Evolutionary conservation across 2,113 vertebrate genomes (phyloP).

Genomic region (Tachycineta bicolor): DNA sequence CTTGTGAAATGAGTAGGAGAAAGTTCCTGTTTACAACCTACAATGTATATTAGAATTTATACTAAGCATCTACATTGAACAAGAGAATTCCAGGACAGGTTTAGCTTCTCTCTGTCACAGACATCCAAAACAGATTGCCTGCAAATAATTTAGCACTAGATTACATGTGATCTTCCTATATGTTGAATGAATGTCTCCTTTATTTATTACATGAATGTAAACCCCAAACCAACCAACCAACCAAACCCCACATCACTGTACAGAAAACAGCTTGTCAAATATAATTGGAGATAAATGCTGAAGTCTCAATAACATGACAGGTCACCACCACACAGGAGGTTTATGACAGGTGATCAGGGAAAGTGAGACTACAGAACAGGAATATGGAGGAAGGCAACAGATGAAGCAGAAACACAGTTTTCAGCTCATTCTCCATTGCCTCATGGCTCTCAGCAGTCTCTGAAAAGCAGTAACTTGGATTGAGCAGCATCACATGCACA

Average conservation of each 20-base stretch:
- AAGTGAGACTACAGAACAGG: neutral
- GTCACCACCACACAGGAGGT: neutral
- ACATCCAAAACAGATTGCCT: conserved; percentile 23
- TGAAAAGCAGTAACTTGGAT: neutral
- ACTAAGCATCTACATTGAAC: conserved; percentile 6
- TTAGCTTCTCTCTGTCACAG: conserved; percentile 22
- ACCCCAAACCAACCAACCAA: neutral
- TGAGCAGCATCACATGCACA: neutral
- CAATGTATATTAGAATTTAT: conserved; percentile 17
- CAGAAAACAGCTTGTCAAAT: neutral
- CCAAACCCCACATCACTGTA: neutral
- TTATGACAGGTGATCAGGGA: neutral
- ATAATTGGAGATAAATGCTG: neutral
- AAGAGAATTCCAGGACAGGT: conserved; percentile 5
- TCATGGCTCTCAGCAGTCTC: neutral
- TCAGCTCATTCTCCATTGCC: neutral
- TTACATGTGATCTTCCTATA: conserved; percentile 2
- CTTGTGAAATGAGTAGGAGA: conserved; percentile 47
- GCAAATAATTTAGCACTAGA: conserved; percentile 10
- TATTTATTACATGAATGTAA: neutral
- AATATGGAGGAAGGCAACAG: neutral
- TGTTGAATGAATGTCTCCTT: neutral
- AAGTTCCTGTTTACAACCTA: conserved; percentile 44
- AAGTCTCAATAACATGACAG: neutral
- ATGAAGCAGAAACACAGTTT: neutral